These are phyloP conservation scores for Actinostola sp. DNA, from an alignment of 92 coral and sea anemone species.

Conservation along the genomic window DNA sequence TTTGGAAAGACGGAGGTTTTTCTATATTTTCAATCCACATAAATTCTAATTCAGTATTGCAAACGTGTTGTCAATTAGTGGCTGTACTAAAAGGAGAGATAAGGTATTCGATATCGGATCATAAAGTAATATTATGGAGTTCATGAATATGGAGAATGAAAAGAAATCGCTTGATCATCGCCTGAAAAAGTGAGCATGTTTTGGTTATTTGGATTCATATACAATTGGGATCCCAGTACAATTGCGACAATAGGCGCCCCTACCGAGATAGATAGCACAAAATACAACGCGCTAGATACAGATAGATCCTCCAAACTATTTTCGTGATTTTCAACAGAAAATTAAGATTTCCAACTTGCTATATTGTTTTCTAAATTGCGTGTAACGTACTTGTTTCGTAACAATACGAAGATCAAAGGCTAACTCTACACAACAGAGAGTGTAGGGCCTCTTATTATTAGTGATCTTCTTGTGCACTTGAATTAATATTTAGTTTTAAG, in stretches of 20 bases:
- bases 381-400: constrained; percentile 3
- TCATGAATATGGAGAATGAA: neutral
- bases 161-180: constrained; percentile 4
- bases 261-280: neutral
- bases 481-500: no score
- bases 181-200: constrained; percentile 10
- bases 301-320: no score
- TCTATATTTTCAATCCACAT: neutral
- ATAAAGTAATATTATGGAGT: neutral
- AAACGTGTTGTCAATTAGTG: constrained; percentile 5
- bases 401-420: constrained; percentile 21
- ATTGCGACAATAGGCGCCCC: constrained; percentile 7
- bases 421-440: neutral
- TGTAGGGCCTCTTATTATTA: neutral
- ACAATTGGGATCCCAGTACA: no score
- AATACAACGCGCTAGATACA: neutral
- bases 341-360: neutral
- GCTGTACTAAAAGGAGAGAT: constrained; percentile 4
- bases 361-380: constrained; percentile 8
- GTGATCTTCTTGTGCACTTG: neutral
- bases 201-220: constrained; percentile 9
- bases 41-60: neutral
- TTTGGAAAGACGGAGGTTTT: neutral
- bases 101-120: constrained; percentile 15
- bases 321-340: neutral